Evolutionary conservation across 2,888 invertebrate genomes (phyloP), one percentile per base, ranked within the genome.

Genomic region (Acanthosoma haemorrhoidale): DNA sequence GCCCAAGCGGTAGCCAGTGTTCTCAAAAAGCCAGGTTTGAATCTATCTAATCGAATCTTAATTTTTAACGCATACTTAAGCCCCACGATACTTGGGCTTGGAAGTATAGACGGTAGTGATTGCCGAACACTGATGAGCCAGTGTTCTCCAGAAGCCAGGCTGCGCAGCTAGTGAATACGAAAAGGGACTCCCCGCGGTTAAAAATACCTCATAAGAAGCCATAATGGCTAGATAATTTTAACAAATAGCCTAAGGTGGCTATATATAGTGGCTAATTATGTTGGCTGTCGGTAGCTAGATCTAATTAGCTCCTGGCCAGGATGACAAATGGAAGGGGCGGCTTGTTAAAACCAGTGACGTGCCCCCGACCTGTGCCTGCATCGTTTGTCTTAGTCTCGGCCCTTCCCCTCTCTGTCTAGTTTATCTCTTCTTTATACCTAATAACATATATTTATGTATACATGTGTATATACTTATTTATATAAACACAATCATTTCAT

Each of bases 181-280:
- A n/a, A n/a, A n/a, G 21, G 32, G 4, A 9, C 32, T 9, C 9
- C 4, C 11, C 13, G 21, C 41, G 8, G 18, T 18, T 41, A 43
- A 43, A 21, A 43, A 21, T 43, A 21, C 21, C 43, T 11, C 18
- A 41, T 41, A 18, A 41, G 15, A 41, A 43, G n/a, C 3, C 1
- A 21, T 63, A 63, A 63, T 63, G 63, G 38, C 5, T 11, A 63
- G 29, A 63, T 63, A 38, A 63, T 29, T 39, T 29, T n/a, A 63
- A 63, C 18, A 39, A 63, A 39, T 41, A 64, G 31, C 29, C 64
- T 32, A 18, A 59, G 59, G n/a, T 11, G 15, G 58, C 63, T 64
- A 64, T 64, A 64, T 41, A 41, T 63, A 63, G 61, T 5, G 3
- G 15, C 63, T 63, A 63, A 63, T 63, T 63, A 63, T 25, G 1